Conservation (phyloP, 1,140 invertebrate species). For the Solenopsis invicta region DNA sequence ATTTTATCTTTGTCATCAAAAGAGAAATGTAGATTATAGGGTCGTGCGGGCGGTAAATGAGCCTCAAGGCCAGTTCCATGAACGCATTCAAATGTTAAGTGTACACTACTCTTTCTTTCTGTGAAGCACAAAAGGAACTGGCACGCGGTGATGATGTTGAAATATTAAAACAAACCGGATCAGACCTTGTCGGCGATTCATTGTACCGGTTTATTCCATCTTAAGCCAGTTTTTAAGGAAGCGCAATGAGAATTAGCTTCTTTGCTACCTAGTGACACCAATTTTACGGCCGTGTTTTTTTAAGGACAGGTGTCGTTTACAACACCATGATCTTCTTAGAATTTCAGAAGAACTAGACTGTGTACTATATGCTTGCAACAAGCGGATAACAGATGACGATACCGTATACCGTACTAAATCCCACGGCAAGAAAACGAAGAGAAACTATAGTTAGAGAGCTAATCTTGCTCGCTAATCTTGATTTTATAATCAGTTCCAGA, state of each 20-base stretch:
- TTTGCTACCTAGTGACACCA: constrained; percentile 41
- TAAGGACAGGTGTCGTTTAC: neutral
- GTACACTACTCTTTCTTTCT: constrained; percentile 16
- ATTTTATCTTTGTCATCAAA: constrained; percentile 56
- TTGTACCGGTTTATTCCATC: constrained; percentile 39
- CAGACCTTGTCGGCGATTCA: constrained; percentile 56
- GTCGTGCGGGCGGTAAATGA: constrained; percentile 47
- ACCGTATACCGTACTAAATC: constrained; percentile 60
- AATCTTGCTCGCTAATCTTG: constrained; percentile 39
- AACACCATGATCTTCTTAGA: constrained; percentile 16
- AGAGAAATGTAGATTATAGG: constrained; percentile 60
- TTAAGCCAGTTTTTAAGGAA: constrained; percentile 4
- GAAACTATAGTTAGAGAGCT: constrained; percentile 22
- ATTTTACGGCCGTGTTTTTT: constrained; percentile 17
- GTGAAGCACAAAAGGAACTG: constrained; percentile 30
- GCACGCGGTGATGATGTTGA: constrained; percentile 54
- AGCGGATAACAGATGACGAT: constrained; percentile 53
- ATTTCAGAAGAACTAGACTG: constrained; percentile 48
- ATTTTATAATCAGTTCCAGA: constrained; percentile 56
- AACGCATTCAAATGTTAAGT: constrained; percentile 58
- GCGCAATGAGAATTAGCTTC: constrained; percentile 47
- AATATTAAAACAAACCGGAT: constrained; percentile 65
- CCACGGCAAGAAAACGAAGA: constrained; percentile 47
- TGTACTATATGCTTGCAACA: constrained; percentile 22
- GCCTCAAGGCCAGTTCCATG: constrained; percentile 40